Base-by-base conservation (phyloP, 2,797 vertebrate genomes). In the Apogon talboti region DNA sequence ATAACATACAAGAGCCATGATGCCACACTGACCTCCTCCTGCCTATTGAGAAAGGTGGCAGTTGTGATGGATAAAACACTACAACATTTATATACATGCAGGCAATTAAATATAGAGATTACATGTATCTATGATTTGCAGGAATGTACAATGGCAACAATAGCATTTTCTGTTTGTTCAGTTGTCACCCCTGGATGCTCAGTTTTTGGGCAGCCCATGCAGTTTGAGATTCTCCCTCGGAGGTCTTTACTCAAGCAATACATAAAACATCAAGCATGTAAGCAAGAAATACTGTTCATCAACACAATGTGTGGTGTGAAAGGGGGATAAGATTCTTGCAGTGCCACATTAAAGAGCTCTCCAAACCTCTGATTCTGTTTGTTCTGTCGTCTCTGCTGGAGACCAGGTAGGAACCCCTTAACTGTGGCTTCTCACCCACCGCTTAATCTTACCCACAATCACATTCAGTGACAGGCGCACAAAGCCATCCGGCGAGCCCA, bases 361-460 rank as follows among this genome's bases (percentile, higher is more conserved):
- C 81, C 69, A 72, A 78, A 77, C 70, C 71, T 74, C 77, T 51
- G 80, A 74, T 81, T 82, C 80, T 79, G 87, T 85, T 87, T 82
- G 81, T 66, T 78, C 82, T 85, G 84, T 87, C 75, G 76, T 82
- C 86, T 76, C 86, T 59, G 89, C 89, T 82, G 89, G 87, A 89
- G 84, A 89, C 82, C 92, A 94, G 93, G 91, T 93, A 93, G 87
- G 82, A 89, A 90, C 85, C 91, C 86, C 84, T 87, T 85, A 80
- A 87, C 80, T 76, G 84, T 58, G 88, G 86, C 87, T 92, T 82
- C 86, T 91, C 89, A 91, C 87, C 90, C 90, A 74, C 87, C 78
- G 85, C 86, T 93, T 93, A 94, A 94, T 94, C 93, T 94, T 66
- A 87, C 76, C 87, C 90, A 84, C 91, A 93, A 93, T 92, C 90